Percentiles rank a stretch among this genome's conserved stretches.
phyloP scores from a whole-genome alignment of 2,888 invertebrate genomes.

The Pammene fasciana region DNA sequence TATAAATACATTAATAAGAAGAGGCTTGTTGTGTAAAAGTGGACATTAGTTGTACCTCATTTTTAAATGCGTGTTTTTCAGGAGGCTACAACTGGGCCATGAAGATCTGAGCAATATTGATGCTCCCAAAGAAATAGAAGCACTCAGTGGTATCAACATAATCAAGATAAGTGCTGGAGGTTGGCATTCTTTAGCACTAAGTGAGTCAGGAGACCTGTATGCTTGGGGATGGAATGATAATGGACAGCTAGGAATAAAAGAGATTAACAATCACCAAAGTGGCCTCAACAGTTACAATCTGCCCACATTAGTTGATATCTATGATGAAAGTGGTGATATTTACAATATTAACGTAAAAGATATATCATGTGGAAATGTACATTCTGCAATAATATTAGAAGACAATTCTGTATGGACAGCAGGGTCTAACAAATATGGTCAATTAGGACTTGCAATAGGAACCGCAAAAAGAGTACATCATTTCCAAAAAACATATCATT shows the following conservation, averaged over 20 bases:
- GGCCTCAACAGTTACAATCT: slow-evolving; percentile 58
- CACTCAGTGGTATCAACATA: slow-evolving; percentile 89
- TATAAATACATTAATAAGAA: too few relatives aligned
- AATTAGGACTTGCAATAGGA: slow-evolving; percentile 82
- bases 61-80: slow-evolving; percentile 57
- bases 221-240: slow-evolving; percentile 96
- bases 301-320: slow-evolving; percentile 69
- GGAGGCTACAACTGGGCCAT: slow-evolving; percentile 94
- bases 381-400: slow-evolving; percentile 88
- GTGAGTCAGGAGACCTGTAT: slow-evolving; percentile 91
- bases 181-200: slow-evolving; percentile 93
- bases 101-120: slow-evolving; percentile 86
- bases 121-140: slow-evolving; percentile 86
- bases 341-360: slow-evolving; percentile 80
- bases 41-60: neutral
- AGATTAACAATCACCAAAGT: slow-evolving; percentile 48
- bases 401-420: slow-evolving; percentile 87
- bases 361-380: slow-evolving; percentile 89
- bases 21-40: too few relatives aligned
- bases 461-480: slow-evolving; percentile 54
- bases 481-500: slow-evolving; percentile 62
- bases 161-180: slow-evolving; percentile 89
- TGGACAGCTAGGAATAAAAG: slow-evolving; percentile 90
- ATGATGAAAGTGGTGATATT: slow-evolving; percentile 67
- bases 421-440: slow-evolving; percentile 93